A percentile compares a stretch with the other conserved stretches of the same genome.
Conservation (phyloP, 2,888 invertebrate species). For the Watsonalla binaria region DNA sequence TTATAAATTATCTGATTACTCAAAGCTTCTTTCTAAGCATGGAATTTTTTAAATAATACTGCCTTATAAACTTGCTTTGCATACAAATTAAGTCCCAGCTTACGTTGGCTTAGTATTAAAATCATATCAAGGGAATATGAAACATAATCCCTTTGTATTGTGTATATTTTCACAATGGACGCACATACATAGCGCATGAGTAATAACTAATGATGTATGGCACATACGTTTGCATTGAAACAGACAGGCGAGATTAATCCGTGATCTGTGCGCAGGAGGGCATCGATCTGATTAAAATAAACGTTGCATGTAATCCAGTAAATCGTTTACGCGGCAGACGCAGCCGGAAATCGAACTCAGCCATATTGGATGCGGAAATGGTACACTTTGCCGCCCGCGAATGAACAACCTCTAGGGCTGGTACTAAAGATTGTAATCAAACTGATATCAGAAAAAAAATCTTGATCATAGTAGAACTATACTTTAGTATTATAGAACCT, state of each 20-base stretch:
- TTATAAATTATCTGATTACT: no score
- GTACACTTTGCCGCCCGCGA: constrained; percentile 9
- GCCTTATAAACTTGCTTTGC: no score
- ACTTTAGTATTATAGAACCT: no score
- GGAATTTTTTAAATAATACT: no score
- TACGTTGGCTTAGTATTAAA: no score
- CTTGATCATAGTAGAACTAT: no score
- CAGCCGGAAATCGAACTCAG: constrained; percentile 71
- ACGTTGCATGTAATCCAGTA: constrained; percentile 62
- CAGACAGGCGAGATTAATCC: background rate
- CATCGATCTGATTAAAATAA: constrained; percentile 57
- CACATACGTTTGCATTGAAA: constrained; percentile 5
- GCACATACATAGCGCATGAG: background rate
- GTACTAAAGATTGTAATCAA: constrained; percentile 10
- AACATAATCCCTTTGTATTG: no score
- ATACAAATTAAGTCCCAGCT: no score
- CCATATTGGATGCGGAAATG: constrained; percentile 75
- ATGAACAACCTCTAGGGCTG: constrained; percentile 24
- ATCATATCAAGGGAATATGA: no score
- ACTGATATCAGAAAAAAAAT: no score
- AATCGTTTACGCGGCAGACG: constrained; percentile 60
- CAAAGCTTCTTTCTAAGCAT: no score
- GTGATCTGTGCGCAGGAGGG: constrained; percentile 10
- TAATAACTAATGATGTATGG: constrained; percentile 9
- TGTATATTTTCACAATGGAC: no score